Evolutionary conservation across 2,888 invertebrate species (phyloP), one percentile per base, ranked within the genome.

Genomic region (Acanthoscelides obtectus): DNA sequence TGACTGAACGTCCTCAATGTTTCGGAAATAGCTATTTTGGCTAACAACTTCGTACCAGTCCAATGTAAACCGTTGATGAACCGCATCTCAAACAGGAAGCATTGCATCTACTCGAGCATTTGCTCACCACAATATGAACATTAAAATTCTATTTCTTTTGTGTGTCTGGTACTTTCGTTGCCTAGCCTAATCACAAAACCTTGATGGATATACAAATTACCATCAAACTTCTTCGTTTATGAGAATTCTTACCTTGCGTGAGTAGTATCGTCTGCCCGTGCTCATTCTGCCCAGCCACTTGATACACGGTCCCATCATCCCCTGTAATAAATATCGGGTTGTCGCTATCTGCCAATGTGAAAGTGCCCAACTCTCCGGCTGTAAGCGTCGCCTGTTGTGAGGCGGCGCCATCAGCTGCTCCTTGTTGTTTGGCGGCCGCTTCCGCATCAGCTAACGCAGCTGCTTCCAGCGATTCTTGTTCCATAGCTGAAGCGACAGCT

Each of bases 271-370:
- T 93, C 81, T 93, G 93, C 0, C 93, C 93, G 67, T 91, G 92
- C 76, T 93, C 92, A 77, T 93, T 93, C 80, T 94, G 93, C n/a
- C 94, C 85, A 6, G 85, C 84, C 75, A 90, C 90, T 86, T 93
- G 92, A 83, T 92, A 93, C 12, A 93, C 88, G 0, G 92, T 91
- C n/a, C 95, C 94, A 80, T 95, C 94, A 78, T 94, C 94, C 0
- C 94, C 94, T 0, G 94, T 91, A 65, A 94, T 94, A 80, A 94
- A 90, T 74, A 94, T 89, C 20, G 94, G 91, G 74, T 90, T 88
- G 25, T 90, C 89, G 2, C 79, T 78, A 68, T 85, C 79, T 74
- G 71, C 77, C 27, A 84, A 74, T 4, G 82, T 80, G 69, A 84
- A 80, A 1, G 80, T 77, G 4, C 80, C 77, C 71, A 80, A 74